phyloP scores from a whole-genome alignment of 2,797 vertebrate species.

The Brotula barbata region DNA sequence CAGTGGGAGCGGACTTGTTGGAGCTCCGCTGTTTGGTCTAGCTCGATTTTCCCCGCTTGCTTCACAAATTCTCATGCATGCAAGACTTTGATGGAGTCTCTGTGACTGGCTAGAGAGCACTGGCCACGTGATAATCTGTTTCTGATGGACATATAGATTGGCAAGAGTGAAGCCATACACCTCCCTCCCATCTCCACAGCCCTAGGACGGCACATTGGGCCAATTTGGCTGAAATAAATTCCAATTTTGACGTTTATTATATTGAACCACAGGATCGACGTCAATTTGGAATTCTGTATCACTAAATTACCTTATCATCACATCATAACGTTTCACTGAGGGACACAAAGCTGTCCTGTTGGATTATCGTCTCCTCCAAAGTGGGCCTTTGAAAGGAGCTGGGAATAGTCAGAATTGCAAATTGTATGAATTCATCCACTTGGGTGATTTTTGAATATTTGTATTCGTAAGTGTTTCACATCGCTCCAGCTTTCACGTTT shows the following conservation, averaged over 20 bases:
- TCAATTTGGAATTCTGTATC: not conserved
- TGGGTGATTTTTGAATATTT: not conserved
- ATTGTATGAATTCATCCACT: constrained; percentile 1
- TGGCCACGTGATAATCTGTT: constrained; percentile 73
- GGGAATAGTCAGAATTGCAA: not conserved
- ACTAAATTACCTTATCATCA: not conserved
- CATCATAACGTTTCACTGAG: not conserved
- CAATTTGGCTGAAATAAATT: constrained; percentile 2
- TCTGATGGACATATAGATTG: constrained; percentile 72
- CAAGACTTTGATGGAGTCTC: constrained; percentile 75
- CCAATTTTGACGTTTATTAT: not conserved
- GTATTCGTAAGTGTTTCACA: not conserved
- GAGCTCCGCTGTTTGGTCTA: constrained; percentile 82
- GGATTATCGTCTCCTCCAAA: too few relatives aligned
- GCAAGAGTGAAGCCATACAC: constrained; percentile 41
- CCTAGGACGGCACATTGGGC: not conserved
- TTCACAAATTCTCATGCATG: constrained; percentile 79
- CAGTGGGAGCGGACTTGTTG: constrained; percentile 75
- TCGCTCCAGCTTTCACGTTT: not conserved
- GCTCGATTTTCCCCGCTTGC: constrained; percentile 74
- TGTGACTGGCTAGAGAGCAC: constrained; percentile 54
- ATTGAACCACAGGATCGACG: not conserved
- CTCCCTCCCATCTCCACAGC: constrained; percentile 12
- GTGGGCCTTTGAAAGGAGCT: too few relatives aligned
- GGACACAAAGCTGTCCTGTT: too few relatives aligned